Evolutionary conservation across 2,888 invertebrate species (phyloP), one percentile per base, ranked within the genome.

Genomic region (Heliconius sara): DNA sequence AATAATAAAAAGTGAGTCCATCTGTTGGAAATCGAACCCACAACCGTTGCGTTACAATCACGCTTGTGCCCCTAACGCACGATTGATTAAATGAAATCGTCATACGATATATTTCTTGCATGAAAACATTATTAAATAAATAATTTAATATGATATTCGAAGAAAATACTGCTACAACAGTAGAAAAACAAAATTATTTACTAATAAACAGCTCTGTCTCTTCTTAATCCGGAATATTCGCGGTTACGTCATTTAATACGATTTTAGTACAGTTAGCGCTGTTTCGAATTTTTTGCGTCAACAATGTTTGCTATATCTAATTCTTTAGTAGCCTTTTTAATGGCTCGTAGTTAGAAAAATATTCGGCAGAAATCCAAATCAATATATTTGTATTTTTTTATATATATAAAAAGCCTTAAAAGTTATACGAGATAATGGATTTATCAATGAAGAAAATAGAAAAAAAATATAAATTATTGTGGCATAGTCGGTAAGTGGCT

Each of bases 291-390:
- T 67, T 63, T 52, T 67, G 39, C 67, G 74, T 60, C 67, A 74
- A 78, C 43, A 74, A 71, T 67, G n/a, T 74, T 52, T 30, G 73
- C 66, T 65, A 68, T 81, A 47, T 52, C 30, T 10, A 39, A 1
- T 39, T 39, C 2, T 39, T 10, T 10, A 30, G 39, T 65, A 60
- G 27, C 70, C 70, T 47, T 43, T 68, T 43, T 68, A 25, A 70
- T 75, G 63, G 52, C 60, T 43, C 47, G 65, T 66, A 70, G 27
- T 63, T 10, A 22, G 47, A 60, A 73, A 67, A 71, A 34, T 52
- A 22, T 75, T 57, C 25, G 72, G 78, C 75, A 60, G 47, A 60
- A 60, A 60, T 72, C 75, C 78, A 78, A 78, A 67, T 12, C 43
- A 25, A 47, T 19, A 70, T 27, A 43, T 43, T 39, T 39, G 1